Conservation (phyloP, 2,113 vertebrate species). For the Ardeotis arabs region DNA sequence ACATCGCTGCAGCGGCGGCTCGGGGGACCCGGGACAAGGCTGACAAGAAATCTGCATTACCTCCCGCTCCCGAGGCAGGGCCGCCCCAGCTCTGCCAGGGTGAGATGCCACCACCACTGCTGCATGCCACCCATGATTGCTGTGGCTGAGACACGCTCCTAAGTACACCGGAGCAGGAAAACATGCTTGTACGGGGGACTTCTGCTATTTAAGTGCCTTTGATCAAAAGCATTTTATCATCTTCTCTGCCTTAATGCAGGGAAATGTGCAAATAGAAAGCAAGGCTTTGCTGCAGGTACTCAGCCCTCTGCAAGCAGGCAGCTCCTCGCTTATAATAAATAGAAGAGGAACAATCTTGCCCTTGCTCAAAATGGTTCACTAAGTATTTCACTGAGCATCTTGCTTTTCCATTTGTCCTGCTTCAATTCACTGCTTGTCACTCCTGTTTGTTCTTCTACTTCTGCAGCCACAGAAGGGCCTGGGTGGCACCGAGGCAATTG, state of each 20-base stretch:
- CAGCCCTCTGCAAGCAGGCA: background rate
- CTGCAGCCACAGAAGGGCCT: background rate
- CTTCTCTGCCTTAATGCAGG: background rate
- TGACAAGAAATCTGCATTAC: slow-evolving; percentile 52
- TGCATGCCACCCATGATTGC: background rate
- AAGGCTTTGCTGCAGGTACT: background rate
- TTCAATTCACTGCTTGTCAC: background rate
- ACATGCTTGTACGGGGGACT: background rate
- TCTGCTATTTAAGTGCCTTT: background rate
- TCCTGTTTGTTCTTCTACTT: background rate
- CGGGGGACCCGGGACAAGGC: background rate
- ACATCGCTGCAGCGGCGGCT: background rate
- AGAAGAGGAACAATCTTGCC: background rate
- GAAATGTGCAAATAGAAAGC: background rate
- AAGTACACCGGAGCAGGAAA: background rate
- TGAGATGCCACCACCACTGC: background rate
- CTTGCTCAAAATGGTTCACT: background rate
- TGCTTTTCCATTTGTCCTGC: slow-evolving; percentile 11
- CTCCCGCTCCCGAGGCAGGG: background rate
- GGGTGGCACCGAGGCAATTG: background rate
- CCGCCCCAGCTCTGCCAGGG: background rate
- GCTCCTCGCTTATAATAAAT: background rate
- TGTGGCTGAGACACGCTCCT: background rate
- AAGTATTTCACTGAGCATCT: slow-evolving; percentile 28
- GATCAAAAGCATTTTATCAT: background rate